A percentile compares a stretch with the other conserved stretches of the same genome.
Evolutionary conservation across 1,140 invertebrate species (phyloP).

Genomic region (Brachionus plicatilis): DNA sequence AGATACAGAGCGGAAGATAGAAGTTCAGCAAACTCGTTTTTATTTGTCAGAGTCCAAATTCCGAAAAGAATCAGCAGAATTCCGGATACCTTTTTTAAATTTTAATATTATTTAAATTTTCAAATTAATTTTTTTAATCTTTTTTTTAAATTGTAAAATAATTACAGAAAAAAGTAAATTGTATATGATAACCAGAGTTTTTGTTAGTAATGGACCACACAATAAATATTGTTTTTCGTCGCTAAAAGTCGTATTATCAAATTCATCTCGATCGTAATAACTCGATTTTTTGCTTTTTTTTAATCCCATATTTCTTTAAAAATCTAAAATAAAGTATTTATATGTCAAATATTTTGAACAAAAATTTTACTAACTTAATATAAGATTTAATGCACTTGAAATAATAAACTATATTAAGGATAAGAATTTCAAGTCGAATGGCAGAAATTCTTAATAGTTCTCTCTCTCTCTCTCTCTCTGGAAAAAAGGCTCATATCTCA

Average conservation of each 20-base stretch:
- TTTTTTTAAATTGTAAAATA: neutral
- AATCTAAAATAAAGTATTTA: neutral
- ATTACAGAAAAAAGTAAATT: constrained; percentile 14
- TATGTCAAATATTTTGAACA: neutral
- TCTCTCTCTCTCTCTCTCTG: neutral
- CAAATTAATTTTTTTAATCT: neutral
- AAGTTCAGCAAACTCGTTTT: neutral
- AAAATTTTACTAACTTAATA: neutral
- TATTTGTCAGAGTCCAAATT: neutral
- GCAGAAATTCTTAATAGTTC: neutral
- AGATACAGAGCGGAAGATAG: neutral
- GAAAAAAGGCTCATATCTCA: neutral
- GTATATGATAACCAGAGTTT: constrained; percentile 4
- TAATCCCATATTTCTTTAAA: neutral
- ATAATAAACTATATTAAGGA: neutral
- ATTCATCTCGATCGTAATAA: neutral
- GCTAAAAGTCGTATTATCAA: neutral
- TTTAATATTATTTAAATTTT: neutral
- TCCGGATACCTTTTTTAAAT: neutral
- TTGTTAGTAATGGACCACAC: neutral
- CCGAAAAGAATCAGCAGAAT: constrained; percentile 17
- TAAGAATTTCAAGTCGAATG: neutral
- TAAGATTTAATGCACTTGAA: neutral
- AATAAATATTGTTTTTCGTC: neutral
- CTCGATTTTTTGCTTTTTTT: constrained; percentile 9